Evolutionary conservation across 2,797 vertebrate species (phyloP).

Genomic region (Gadopsis marmoratus): DNA sequence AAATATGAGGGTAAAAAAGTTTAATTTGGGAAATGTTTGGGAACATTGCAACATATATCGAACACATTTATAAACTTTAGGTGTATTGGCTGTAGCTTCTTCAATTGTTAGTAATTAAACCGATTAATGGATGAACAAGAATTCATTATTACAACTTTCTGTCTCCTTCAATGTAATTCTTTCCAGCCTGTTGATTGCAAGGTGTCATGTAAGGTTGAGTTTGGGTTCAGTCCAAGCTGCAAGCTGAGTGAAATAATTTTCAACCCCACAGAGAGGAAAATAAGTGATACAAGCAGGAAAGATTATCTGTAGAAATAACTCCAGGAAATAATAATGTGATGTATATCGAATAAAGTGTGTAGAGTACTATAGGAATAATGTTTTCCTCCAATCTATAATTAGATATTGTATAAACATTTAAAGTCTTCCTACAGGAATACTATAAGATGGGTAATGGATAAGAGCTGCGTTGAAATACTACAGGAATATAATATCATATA

Average conservation of each 20-base stretch:
- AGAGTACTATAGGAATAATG: no score
- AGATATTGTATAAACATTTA: conserved; percentile 16
- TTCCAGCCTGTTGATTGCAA: neutral
- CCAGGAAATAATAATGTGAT: neutral
- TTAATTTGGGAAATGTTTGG: neutral
- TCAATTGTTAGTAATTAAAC: neutral
- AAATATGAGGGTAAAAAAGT: neutral
- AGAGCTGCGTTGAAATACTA: neutral
- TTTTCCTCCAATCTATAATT: neutral
- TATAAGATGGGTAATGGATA: neutral
- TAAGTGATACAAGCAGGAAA: neutral
- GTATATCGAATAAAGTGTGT: neutral
- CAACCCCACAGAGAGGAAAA: conserved; percentile 6
- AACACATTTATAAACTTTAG: neutral
- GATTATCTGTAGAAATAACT: conserved; percentile 5
- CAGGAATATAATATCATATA: neutral
- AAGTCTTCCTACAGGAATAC: neutral
- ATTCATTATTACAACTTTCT: neutral
- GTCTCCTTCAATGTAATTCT: neutral
- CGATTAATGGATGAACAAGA: neutral
- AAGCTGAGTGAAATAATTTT: neutral
- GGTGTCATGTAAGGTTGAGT: neutral
- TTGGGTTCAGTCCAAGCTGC: neutral
- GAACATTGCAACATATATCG: neutral
- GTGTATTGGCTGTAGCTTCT: neutral